Evolutionary conservation across 2,797 vertebrate species (phyloP).

Genomic region (Silurus lanzhouensis): DNA sequence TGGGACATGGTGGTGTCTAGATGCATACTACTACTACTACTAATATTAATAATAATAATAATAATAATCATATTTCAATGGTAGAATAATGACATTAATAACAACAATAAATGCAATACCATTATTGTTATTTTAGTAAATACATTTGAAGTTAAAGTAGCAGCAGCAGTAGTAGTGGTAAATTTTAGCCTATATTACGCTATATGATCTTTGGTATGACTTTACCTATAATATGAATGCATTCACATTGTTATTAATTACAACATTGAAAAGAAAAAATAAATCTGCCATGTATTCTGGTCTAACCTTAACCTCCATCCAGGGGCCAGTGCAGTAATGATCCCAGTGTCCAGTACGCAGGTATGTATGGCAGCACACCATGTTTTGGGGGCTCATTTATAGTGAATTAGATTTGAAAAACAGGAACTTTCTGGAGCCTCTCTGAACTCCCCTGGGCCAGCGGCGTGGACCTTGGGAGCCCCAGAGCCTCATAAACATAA

Average conservation of each 20-base stretch:
- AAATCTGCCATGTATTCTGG: not conserved
- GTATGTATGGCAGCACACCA: slow-evolving; percentile 55
- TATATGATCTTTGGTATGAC: too few relatives aligned
- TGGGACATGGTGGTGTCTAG: slow-evolving; percentile 17
- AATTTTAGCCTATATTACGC: too few relatives aligned
- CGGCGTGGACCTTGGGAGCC: slow-evolving; percentile 67
- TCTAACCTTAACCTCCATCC: slow-evolving; percentile 21
- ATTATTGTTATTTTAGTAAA: too few relatives aligned
- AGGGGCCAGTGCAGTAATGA: slow-evolving; percentile 38
- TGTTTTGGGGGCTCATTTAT: slow-evolving; percentile 65
- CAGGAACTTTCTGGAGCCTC: slow-evolving; percentile 72
- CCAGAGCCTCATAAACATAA: slow-evolving; percentile 79
- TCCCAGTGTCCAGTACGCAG: slow-evolving; percentile 57
- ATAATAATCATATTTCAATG: too few relatives aligned
- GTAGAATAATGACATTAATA: not conserved
- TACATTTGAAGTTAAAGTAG: too few relatives aligned
- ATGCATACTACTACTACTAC: not conserved
- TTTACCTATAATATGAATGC: not conserved
- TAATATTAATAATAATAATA: too few relatives aligned
- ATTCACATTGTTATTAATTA: not conserved
- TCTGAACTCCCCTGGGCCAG: slow-evolving; percentile 68
- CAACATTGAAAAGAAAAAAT: not conserved
- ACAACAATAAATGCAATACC: not conserved
- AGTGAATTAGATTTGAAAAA: slow-evolving; percentile 72
- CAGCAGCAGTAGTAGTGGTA: too few relatives aligned